Evolutionary conservation across 2,888 invertebrate genomes (phyloP).

Genomic region (Pemphredon lugubris): DNA sequence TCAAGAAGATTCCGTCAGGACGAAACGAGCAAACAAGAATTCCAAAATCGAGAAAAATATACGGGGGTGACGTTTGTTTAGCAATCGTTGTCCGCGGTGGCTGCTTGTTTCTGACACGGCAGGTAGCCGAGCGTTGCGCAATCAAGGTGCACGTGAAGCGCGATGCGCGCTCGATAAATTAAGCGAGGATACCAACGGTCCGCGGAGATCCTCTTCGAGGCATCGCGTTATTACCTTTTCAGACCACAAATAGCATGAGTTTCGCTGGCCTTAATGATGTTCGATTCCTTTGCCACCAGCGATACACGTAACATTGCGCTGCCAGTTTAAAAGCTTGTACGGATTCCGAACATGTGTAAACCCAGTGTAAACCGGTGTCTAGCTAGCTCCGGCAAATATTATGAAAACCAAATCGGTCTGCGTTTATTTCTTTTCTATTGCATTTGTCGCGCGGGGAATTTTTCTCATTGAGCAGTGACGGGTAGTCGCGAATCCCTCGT

Average conservation of each 20-base stretch:
- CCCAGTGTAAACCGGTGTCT: not conserved
- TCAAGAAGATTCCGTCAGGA: no score
- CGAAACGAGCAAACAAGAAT: no score
- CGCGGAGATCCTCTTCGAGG: not conserved
- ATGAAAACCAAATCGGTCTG: slow-evolving; percentile 11
- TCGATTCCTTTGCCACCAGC: not conserved
- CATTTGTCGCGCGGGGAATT: not conserved
- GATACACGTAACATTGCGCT: not conserved
- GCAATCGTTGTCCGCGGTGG: slow-evolving; percentile 23
- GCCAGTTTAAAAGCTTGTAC: not conserved
- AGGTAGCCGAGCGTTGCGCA: slow-evolving; percentile 54
- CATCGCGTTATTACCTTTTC: slow-evolving; percentile 1
- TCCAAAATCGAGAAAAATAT: no score
- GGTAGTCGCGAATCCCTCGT: no score
- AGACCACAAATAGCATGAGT: not conserved
- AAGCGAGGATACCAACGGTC: not conserved
- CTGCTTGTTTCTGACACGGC: slow-evolving; percentile 18
- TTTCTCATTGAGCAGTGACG: not conserved
- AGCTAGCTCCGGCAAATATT: not conserved
- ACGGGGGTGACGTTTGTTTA: no score
- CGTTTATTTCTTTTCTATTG: not conserved
- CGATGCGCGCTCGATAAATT: slow-evolving; percentile 8
- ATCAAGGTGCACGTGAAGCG: slow-evolving; percentile 22
- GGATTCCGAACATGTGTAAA: not conserved
- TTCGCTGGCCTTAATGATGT: slow-evolving; percentile 22